Evolutionary conservation across 2,113 vertebrate species (phyloP), one percentile per base, ranked within the genome.

Genomic region (Lichenostomus cassidix): DNA sequence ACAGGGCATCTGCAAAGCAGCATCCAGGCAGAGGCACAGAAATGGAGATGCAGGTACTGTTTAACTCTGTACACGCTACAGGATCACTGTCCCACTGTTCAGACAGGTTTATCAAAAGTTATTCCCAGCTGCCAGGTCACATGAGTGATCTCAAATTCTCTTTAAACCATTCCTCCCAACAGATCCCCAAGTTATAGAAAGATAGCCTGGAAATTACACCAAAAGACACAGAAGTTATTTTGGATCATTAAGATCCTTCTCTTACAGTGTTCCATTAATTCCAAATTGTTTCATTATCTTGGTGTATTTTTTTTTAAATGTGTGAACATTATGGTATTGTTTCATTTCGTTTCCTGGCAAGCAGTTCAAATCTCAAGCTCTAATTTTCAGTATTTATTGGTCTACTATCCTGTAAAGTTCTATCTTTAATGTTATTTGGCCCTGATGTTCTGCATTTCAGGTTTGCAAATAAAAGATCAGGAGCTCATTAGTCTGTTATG

Each of bases 231-330:
- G 27, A 93, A 95, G 75, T 70, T 92, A 84, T 85, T 83, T 77
- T 76, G 5, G 16, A 69, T 64, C 31, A 86, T 92, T 95, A 92
- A 9, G 44, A 58, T 80, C 37, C 7, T 91, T 94, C 49, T 24
- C 3, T 89, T 81, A 75, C 10, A 76, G 39, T 0, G 20, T 96
- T 95, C 58, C 27, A 89, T 95, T 95, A 91, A 81, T 35, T 95
- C 37, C 39, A 82, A 91, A 89, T 94, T 94, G 15, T 94, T 96
- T 94, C 71, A 95, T 94, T 90, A 76, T 18, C 41, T 29, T 55
- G 42, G 15, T 37, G 63, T n/a, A 20, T 35, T 76, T 83, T 94
- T 92, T 90, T 15, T 22, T 2, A 21, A 41, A 70, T 79, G 49
- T 67, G 6, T 79, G 29, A 92, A 53, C 6, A 67, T 17, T 56